A percentile compares a stretch with the other conserved stretches of the same genome.
Conservation (phyloP, 2,888 invertebrate species). For the Antheraea assamensis region DNA sequence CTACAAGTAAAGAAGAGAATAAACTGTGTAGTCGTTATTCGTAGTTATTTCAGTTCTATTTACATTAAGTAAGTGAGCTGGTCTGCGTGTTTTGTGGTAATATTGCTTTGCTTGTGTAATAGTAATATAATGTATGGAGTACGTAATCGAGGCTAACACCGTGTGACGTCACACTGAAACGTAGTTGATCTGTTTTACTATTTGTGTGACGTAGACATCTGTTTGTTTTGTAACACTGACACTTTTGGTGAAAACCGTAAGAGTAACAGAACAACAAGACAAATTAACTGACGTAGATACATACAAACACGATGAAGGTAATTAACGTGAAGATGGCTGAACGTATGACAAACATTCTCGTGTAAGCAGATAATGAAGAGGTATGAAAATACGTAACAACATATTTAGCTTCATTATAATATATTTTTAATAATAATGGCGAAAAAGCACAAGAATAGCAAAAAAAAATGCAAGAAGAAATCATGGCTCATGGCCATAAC, state of each 20-base stretch:
- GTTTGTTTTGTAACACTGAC: neutral
- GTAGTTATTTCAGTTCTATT: neutral
- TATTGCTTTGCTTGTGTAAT: neutral
- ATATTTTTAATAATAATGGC: too few species aligned
- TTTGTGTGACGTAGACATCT: neutral
- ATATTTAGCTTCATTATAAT: too few species aligned
- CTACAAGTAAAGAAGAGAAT: too few species aligned
- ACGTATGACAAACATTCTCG: too few species aligned
- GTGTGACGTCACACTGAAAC: neutral
- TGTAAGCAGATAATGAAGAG: too few species aligned
- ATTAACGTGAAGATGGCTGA: too few species aligned
- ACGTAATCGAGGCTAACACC: neutral
- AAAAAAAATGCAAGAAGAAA: too few species aligned
- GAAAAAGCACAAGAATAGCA: too few species aligned
- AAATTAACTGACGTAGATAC: neutral
- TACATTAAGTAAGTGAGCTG: neutral
- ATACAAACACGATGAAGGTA: neutral
- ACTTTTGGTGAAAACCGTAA: neutral
- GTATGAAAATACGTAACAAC: too few species aligned
- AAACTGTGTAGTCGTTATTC: too few species aligned
- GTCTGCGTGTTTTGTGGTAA: neutral
- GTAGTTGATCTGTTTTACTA: neutral
- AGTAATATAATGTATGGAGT: neutral
- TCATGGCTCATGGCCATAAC: too few species aligned
- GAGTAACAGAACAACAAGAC: neutral